Evolutionary conservation across 1,140 invertebrate genomes (phyloP).

Genomic region (Palaemon carinicauda): DNA sequence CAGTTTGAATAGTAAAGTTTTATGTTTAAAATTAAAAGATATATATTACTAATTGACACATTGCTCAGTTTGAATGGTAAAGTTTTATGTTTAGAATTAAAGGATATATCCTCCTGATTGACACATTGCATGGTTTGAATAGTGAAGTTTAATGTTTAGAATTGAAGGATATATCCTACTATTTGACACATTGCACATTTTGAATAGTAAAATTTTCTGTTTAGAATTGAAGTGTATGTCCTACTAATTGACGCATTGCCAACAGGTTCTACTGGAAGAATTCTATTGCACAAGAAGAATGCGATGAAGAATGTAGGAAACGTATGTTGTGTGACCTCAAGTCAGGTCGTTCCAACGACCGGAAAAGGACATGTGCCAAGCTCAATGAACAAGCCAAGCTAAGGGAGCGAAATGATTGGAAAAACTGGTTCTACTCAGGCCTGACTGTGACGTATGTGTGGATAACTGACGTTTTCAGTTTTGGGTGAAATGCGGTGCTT

Average conservation of each 20-base stretch:
- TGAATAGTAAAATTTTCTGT: background rate
- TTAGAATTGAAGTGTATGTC: no score
- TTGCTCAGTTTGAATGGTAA: no score
- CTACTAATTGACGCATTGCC: slow-evolving; percentile 24
- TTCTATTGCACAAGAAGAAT: slow-evolving; percentile 78
- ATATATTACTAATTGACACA: no score
- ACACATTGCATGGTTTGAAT: no score
- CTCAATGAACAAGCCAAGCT: slow-evolving; percentile 61
- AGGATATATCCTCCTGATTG: background rate
- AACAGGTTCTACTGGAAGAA: slow-evolving; percentile 87
- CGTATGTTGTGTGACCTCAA: slow-evolving; percentile 84
- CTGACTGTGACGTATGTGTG: slow-evolving; percentile 83
- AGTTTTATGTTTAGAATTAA: background rate
- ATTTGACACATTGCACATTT: no score
- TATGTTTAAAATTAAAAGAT: no score
- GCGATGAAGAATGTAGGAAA: slow-evolving; percentile 84
- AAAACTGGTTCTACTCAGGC: slow-evolving; percentile 84
- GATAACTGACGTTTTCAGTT: slow-evolving; percentile 20
- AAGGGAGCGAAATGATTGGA: slow-evolving; percentile 75
- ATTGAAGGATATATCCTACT: no score
- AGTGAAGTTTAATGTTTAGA: no score
- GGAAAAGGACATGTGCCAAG: slow-evolving; percentile 76
- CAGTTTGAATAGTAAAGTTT: no score
- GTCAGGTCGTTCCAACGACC: slow-evolving; percentile 85
- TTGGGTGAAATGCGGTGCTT: background rate